These are phyloP conservation scores for Myotis vivesi DNA, from an alignment of 2,797 vertebrate species.

Conservation along the genomic window DNA sequence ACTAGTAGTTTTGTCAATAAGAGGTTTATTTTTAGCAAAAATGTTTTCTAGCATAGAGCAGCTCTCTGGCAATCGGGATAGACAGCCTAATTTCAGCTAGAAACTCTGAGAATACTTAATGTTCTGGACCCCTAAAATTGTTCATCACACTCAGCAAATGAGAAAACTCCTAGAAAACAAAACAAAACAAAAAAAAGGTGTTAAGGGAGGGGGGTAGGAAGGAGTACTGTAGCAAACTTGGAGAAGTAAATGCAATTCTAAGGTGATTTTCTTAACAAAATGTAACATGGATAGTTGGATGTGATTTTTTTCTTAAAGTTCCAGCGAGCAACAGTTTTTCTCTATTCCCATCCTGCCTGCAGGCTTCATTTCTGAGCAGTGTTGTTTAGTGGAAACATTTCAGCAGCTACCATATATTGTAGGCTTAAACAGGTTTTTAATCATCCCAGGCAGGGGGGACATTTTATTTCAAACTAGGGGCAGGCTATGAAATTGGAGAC, in stretches of 20 bases:
- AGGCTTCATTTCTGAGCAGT: not conserved
- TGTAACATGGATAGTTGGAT: not conserved
- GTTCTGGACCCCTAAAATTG: not conserved
- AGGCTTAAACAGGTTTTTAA: slow-evolving; percentile 65
- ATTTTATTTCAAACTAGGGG: slow-evolving; percentile 50
- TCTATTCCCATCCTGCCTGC: not conserved
- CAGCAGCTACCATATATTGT: not conserved
- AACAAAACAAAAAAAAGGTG: no score
- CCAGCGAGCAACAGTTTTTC: not conserved
- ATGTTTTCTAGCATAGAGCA: not conserved
- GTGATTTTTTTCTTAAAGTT: not conserved
- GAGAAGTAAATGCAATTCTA: not conserved
- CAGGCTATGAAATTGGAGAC: slow-evolving; percentile 24
- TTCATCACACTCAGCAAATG: not conserved
- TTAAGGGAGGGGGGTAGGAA: not conserved
- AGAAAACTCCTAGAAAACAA: not conserved
- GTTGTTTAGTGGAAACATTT: not conserved
- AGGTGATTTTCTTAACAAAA: not conserved
- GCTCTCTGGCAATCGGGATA: not conserved
- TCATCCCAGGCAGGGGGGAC: slow-evolving; percentile 10
- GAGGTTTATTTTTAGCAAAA: not conserved
- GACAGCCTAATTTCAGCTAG: not conserved
- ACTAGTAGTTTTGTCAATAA: not conserved
- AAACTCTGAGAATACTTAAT: not conserved
- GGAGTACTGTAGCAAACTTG: not conserved